Evolutionary conservation across 2,888 invertebrate genomes (phyloP), one percentile per base, ranked within the genome.

Genomic region (Oscheius sp.): DNA sequence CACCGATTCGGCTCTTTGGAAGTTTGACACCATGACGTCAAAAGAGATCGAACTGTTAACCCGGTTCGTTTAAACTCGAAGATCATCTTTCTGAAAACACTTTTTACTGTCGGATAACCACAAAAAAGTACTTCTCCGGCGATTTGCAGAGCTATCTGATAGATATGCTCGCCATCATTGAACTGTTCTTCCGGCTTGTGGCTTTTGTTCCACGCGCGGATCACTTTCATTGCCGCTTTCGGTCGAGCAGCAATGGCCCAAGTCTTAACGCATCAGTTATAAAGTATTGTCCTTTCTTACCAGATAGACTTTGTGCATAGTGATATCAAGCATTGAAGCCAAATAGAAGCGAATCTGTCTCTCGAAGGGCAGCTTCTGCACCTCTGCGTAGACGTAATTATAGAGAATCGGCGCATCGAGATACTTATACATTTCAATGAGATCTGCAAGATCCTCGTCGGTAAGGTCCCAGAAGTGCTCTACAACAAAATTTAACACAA

Each of bases 261-360:
- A 7, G 32, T n/a, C 63, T 63, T 48, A 63, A 63, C 29, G 48
- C 21, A 35, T 33, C n/a, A 33, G 11, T 4, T 48, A n/a, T 4
- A 9, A 48, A 63, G 13, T 29, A n/a, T 42, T 47, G 48, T 21
- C 3, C 7, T n/a, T 21, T 21, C n/a, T 48, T 63, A 63, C 63
- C 33, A 63, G 47, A 48, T 47, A 63, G 13, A 63, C 33, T 21
- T 63, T 63, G 29, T 63, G 63, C 9, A 63, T 47, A 2, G 63
- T 47, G 33, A 47, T 29, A 7, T 32, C 32, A 4, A 48, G 29
- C 63, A 63, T n/a, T 13, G 63, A 48, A 5, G n/a, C n/a, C 11
- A 63, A 10, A 47, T 63, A 63, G 48, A 29, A 63, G 11, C 29
- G 9, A 11, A 63, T 29, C 11, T 63, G 63, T 21, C 50, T 47